A percentile compares a stretch with the other conserved stretches of the same genome.
phyloP scores from a whole-genome alignment of 2,797 vertebrate genomes.

The Ciconia nigra region DNA sequence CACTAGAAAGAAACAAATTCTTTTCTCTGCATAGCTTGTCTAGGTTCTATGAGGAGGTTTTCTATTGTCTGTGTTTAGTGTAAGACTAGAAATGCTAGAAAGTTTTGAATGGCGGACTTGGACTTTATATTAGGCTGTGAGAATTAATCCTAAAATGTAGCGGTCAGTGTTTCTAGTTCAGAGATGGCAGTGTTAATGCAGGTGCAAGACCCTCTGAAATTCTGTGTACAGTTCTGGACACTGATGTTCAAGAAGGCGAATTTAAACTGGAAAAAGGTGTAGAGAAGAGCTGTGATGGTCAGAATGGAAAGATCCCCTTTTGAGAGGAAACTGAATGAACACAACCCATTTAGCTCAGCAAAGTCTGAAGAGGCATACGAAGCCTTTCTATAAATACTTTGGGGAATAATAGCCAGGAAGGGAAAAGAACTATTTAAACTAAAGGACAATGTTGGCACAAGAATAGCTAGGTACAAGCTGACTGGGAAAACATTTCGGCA shows the following conservation, averaged over 20 bases:
- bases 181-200: background rate
- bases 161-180: background rate
- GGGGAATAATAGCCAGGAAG: constrained; percentile 10
- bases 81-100: background rate
- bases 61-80: background rate
- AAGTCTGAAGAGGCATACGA: background rate
- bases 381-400: constrained; percentile 13
- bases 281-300: background rate
- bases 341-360: background rate
- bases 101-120: background rate
- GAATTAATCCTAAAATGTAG: background rate
- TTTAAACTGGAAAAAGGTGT: background rate
- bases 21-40: background rate
- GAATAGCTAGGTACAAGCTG: background rate
- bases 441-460: constrained; percentile 33
- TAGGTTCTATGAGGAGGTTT: background rate
- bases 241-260: background rate
- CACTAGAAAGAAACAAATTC: background rate
- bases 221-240: background rate
- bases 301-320: background rate
- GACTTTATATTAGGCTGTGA: background rate
- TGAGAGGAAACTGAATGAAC: background rate
- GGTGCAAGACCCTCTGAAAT: background rate
- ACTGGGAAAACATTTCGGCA: background rate
- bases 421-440: constrained; percentile 7